A percentile compares a stretch with the other conserved stretches of the same genome.
These are phyloP conservation scores for Hirudinaria manillensis DNA, from an alignment of 2,888 invertebrate genomes.

Conservation along the genomic window DNA sequence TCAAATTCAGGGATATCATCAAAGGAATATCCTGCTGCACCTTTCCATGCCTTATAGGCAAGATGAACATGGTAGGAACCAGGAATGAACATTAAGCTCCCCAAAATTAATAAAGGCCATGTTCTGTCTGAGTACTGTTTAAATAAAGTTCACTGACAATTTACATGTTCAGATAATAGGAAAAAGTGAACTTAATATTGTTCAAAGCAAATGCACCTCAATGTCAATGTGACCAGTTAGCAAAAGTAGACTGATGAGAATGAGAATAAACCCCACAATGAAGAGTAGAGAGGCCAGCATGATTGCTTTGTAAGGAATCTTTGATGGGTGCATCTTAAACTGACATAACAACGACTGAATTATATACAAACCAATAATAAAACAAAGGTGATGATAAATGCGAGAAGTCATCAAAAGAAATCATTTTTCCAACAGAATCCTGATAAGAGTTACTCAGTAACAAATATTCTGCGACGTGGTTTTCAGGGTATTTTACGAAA, in stretches of 20 bases:
- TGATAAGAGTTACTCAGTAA: no score
- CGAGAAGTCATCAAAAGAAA: no score
- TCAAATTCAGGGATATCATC: slow-evolving; percentile 84
- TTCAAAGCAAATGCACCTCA: slow-evolving; percentile 55
- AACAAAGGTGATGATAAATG: not conserved
- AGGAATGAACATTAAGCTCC: slow-evolving; percentile 81
- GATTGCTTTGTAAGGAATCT: slow-evolving; percentile 76
- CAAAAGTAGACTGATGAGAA: slow-evolving; percentile 72
- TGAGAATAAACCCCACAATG: slow-evolving; percentile 68
- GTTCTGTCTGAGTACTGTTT: slow-evolving; percentile 73
- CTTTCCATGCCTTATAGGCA: slow-evolving; percentile 76
- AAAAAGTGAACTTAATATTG: not conserved
- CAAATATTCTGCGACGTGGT: no score
- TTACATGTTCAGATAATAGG: not conserved
- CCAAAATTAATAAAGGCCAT: slow-evolving; percentile 82
- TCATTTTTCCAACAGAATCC: no score
- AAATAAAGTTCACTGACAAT: not conserved
- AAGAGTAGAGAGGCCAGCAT: slow-evolving; percentile 70
- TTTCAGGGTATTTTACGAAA: no score
- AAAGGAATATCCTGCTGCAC: slow-evolving; percentile 76
- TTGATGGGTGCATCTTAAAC: slow-evolving; percentile 40
- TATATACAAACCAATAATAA: not conserved
- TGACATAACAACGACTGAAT: slow-evolving; percentile 20
- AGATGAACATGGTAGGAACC: slow-evolving; percentile 84
- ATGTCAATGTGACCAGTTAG: slow-evolving; percentile 68